Conservation (phyloP, 2,888 invertebrate species). For the Physocephala rufipes region DNA sequence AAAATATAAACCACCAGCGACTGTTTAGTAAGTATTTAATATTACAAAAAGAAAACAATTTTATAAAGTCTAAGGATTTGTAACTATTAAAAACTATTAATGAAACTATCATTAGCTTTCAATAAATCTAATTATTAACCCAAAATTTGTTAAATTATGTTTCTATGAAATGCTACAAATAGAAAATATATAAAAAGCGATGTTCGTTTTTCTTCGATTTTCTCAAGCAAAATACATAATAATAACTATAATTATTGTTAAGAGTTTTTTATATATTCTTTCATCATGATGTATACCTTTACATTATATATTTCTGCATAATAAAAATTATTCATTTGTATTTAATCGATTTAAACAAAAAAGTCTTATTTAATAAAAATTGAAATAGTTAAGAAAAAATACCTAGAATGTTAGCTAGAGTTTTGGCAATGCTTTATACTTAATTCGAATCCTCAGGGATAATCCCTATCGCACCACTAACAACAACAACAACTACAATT, state of each 20-base stretch:
- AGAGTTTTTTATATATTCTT: conserved; percentile 25
- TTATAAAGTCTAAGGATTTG: conserved; percentile 11
- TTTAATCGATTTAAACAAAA: conserved; percentile 28
- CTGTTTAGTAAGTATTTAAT: conserved; percentile 39
- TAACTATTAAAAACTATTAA: neutral
- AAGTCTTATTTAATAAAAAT: conserved; percentile 34
- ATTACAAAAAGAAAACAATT: neutral
- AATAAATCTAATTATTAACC: neutral
- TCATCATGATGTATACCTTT: neutral
- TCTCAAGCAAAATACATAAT: no score
- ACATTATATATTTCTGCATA: neutral
- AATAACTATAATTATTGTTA: conserved; percentile 21
- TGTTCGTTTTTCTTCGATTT: no score
- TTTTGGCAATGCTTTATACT: conserved; percentile 25
- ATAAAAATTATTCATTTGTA: conserved; percentile 31
- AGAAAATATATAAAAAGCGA: no score
- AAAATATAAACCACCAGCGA: conserved; percentile 35
- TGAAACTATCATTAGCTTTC: conserved; percentile 4
- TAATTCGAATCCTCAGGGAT: neutral
- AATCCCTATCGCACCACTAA: conserved; percentile 13
- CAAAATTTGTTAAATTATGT: no score
- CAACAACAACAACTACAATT: conserved; percentile 7
- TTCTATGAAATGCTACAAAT: no score
- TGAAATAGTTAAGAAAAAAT: conserved; percentile 33
- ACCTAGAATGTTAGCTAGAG: neutral